phyloP scores from a whole-genome alignment of 2,888 invertebrate species.

The Rhogogaster chlorosoma region DNA sequence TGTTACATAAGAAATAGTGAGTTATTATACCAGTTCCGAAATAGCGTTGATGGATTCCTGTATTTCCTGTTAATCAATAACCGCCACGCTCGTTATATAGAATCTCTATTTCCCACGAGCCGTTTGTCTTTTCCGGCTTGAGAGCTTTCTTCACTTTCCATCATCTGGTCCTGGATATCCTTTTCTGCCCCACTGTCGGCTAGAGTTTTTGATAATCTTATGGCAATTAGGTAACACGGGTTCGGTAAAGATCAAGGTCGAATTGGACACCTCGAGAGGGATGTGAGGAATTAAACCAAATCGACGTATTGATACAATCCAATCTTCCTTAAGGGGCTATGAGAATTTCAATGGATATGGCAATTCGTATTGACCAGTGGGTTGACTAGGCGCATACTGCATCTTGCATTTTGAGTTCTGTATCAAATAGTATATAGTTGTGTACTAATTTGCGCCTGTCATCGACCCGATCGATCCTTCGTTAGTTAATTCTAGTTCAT shows the following conservation, averaged over 20 bases:
- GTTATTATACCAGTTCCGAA: background rate
- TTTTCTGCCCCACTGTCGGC: background rate
- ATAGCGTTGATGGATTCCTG: background rate
- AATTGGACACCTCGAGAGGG: background rate
- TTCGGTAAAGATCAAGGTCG: conserved; percentile 20
- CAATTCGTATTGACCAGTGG: background rate
- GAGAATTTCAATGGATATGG: too few relatives aligned
- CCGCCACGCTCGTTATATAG: background rate
- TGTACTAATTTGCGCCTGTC: background rate
- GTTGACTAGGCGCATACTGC: background rate
- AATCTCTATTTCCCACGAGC: background rate
- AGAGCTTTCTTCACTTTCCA: background rate
- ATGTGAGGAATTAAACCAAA: background rate
- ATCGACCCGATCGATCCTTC: background rate
- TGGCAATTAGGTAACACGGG: background rate
- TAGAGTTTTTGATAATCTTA: background rate
- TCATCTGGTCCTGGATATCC: background rate
- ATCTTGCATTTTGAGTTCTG: background rate
- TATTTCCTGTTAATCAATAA: conserved; percentile 7
- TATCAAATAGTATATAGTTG: background rate
- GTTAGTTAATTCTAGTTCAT: background rate
- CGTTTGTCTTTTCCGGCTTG: background rate
- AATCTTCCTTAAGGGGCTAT: background rate
- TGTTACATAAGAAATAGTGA: background rate
- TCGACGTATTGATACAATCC: background rate